A percentile compares a stretch with the other conserved stretches of the same genome.
These are phyloP conservation scores for Acrossocheilus wenchowensis DNA, from an alignment of 2,797 vertebrate genomes.

Conservation along the genomic window DNA sequence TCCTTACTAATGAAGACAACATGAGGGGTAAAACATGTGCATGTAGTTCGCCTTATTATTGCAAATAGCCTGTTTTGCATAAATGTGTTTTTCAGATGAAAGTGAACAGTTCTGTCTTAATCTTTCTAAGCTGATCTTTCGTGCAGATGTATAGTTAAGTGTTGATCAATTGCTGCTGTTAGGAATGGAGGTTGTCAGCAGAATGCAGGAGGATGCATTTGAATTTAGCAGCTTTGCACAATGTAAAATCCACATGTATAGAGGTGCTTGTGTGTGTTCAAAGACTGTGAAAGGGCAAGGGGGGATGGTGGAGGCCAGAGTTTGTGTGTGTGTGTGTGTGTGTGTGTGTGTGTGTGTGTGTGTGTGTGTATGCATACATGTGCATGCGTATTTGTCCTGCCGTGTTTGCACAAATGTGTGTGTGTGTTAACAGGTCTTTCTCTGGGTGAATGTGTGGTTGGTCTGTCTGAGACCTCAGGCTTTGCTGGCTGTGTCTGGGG, in stretches of 20 bases:
- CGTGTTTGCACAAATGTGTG: conserved; percentile 32
- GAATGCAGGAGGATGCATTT: conserved; percentile 1
- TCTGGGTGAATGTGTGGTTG: conserved; percentile 42
- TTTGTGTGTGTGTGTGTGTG: conserved; percentile 4
- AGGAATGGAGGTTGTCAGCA: neutral
- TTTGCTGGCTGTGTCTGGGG: conserved; percentile 39
- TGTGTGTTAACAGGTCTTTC: conserved; percentile 29
- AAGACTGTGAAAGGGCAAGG: conserved; percentile 29
- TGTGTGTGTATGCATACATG: neutral
- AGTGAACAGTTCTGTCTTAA: conserved; percentile 28
- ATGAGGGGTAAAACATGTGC: conserved; percentile 8
- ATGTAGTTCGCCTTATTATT: conserved; percentile 31
- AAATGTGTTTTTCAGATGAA: conserved; percentile 31
- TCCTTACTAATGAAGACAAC: conserved; percentile 33
- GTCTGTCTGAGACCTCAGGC: conserved; percentile 47
- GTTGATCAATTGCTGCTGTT: conserved; percentile 1
- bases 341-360: conserved; percentile 7
- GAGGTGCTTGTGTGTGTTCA: neutral
- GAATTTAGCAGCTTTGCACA: conserved; percentile 1
- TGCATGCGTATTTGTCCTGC: conserved; percentile 31
- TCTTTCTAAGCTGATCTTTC: conserved; percentile 9
- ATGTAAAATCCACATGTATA: conserved; percentile 11
- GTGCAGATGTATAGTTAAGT: conserved; percentile 14
- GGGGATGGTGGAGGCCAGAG: neutral
- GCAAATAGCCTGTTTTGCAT: conserved; percentile 44